Evolutionary conservation across 2,888 invertebrate genomes (phyloP), one percentile per base, ranked within the genome.

Genomic region (Tuta absoluta): DNA sequence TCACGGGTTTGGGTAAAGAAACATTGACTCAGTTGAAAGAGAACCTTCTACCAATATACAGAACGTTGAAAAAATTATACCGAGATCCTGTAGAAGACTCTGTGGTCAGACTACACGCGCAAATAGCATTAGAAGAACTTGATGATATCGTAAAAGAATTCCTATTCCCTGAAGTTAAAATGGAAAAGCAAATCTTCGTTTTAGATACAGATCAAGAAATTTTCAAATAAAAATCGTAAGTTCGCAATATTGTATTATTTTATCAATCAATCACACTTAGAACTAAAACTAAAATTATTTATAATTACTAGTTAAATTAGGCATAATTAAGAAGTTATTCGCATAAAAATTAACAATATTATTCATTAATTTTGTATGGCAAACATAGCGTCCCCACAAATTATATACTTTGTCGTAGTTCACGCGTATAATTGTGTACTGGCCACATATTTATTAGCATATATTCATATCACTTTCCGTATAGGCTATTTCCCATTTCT

Each of bases 121-220:
- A 95, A 78, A 82, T 96, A 64, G 96, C 96, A 0, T 82, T 97
- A 48, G 95, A 96, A 81, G 95, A 96, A 86, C 88, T 97, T 14
- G 94, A 96, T 76, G 92, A 92, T 64, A 94, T 95, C 64, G 94
- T 95, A 66, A 93, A 90, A 71, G 87, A 93, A 63, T 92, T 94
- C 71, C 77, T 96, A 33, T 93, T 93, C 71, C 93, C 94, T 0
- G 82, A 92, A 73, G 80, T 93, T 59, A 89, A 89, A 63, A 82
- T 94, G 63, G 92, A 93, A 69, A 95, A 94, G 74, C 91, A 88
- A 69, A 92, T 95, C 71, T 85, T 84, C 72, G 78, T 91, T 41
- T 66, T 84, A 28, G 80, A 81, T 48, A 68, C 73, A 67, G 68
- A 69, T 28, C 67, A 69, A 21, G 67, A 69, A 14, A 65, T 70